A percentile compares a stretch with the other conserved stretches of the same genome.
phyloP scores from a whole-genome alignment of 2,113 vertebrate species.

The Morone saxatilis region DNA sequence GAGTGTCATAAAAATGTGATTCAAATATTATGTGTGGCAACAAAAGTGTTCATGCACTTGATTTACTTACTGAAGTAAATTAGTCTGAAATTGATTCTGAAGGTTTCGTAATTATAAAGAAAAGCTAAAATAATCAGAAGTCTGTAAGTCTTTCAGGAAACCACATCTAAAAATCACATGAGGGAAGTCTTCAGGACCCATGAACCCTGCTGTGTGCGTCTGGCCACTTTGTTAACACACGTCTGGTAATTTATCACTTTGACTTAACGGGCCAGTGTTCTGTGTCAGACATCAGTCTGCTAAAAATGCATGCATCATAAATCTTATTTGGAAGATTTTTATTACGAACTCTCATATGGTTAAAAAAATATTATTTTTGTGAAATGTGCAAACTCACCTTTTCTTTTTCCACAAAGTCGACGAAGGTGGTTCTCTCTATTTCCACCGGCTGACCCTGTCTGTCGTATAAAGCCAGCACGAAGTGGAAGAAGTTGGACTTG shows the following conservation, averaged over 20 bases:
- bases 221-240: conserved; percentile 49
- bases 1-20: conserved; percentile 30
- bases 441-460: conserved; percentile 98
- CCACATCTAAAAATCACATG: conserved; percentile 48
- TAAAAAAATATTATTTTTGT: not conserved
- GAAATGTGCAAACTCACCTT: conserved; percentile 86
- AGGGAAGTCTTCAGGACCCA: conserved; percentile 39
- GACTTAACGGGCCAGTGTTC: conserved; percentile 39
- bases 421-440: conserved; percentile 96
- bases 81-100: not conserved
- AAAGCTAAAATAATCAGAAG: not conserved
- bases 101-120: conserved; percentile 8
- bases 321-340: not conserved
- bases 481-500: conserved; percentile 99
- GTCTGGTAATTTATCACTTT: conserved; percentile 65
- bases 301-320: not conserved
- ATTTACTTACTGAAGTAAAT: not conserved
- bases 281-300: not conserved
- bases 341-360: not conserved
- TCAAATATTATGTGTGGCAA: conserved; percentile 2
- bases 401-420: conserved; percentile 98
- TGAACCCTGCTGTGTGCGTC: conserved; percentile 62
- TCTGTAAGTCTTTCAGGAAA: conserved; percentile 36
- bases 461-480: conserved; percentile 98
- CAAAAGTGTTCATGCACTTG: conserved; percentile 9